These are phyloP conservation scores for Trachymyrmex cornetzi DNA, from an alignment of 1,140 invertebrate genomes.

Conservation along the genomic window DNA sequence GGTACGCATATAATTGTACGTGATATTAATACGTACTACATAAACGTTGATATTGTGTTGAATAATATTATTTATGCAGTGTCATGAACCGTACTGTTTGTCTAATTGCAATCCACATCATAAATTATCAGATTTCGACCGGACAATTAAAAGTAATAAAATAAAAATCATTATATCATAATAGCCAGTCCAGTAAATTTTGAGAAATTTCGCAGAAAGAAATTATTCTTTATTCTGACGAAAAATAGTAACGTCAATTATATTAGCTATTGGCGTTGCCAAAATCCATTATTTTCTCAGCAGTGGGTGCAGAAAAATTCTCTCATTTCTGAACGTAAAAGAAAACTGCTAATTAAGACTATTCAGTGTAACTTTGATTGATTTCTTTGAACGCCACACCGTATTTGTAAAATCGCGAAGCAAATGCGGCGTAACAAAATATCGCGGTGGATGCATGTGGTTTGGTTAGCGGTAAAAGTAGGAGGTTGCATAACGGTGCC, in stretches of 20 bases:
- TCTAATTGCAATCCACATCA: slow-evolving; percentile 22
- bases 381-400: neutral
- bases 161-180: neutral
- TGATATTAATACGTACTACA: slow-evolving; percentile 8
- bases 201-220: neutral
- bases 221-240: neutral
- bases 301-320: neutral
- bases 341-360: neutral
- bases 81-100: neutral
- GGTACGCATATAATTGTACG: slow-evolving; percentile 14
- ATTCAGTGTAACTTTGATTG: slow-evolving; percentile 10
- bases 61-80: slow-evolving; percentile 34
- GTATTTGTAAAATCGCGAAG: neutral
- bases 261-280: neutral
- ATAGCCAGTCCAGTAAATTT: neutral
- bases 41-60: neutral
- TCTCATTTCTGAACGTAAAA: neutral
- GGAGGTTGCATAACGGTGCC: neutral
- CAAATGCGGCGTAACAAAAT: slow-evolving; percentile 10
- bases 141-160: neutral
- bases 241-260: neutral
- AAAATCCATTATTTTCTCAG: slow-evolving; percentile 10
- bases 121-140: neutral
- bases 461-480: neutral
- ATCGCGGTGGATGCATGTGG: neutral